Conservation (phyloP, 2,888 invertebrate genomes). For the Patella caerulea region DNA sequence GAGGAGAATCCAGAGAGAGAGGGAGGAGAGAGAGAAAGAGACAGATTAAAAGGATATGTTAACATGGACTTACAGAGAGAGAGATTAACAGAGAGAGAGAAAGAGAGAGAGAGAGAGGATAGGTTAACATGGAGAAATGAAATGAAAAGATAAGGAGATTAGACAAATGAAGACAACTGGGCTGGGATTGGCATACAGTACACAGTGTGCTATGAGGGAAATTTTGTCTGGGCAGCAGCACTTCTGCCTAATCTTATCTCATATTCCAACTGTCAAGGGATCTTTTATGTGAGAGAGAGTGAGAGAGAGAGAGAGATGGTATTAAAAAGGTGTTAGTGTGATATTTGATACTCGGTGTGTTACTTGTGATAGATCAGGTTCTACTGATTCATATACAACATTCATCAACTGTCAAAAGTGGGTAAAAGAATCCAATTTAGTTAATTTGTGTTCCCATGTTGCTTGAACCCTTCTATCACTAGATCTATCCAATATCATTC, state of each 20-base stretch:
- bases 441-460: background rate
- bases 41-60: background rate
- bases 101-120: background rate
- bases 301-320: slow-evolving; percentile 9
- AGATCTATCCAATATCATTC: no score
- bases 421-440: background rate
- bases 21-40: slow-evolving; percentile 13
- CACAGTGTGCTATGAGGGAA: background rate
- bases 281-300: slow-evolving; percentile 1
- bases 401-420: slow-evolving; percentile 6
- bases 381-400: slow-evolving; percentile 2
- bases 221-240: no score
- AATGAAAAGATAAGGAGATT: no score
- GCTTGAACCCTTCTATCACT: no score
- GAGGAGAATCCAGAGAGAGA: background rate
- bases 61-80: background rate
- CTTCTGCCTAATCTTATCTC: no score
- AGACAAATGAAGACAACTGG: background rate
- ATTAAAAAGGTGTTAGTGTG: background rate
- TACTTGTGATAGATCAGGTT: background rate
- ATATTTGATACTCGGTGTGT: slow-evolving; percentile 1
- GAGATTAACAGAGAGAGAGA: background rate
- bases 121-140: background rate
- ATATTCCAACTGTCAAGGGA: no score
- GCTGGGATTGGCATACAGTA: background rate